Conservation (phyloP, 2,797 vertebrate species). For the Cossypha caffra region DNA sequence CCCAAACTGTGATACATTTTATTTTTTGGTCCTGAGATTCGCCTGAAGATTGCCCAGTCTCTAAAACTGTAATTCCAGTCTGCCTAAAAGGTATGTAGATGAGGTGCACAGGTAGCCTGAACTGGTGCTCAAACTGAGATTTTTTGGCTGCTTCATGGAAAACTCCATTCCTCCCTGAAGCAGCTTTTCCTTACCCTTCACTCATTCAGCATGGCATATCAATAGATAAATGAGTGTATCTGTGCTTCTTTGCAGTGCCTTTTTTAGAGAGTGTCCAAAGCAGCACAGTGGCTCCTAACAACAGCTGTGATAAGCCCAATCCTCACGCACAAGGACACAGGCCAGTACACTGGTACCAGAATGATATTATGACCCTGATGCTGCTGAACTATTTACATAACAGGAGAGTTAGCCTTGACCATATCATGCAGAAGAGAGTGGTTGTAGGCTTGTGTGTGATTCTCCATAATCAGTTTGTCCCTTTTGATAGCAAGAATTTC, state of each 20-base stretch:
- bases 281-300: not conserved
- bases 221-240: not conserved
- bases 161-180: not conserved
- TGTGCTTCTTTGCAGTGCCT: not conserved
- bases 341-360: not conserved
- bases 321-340: not conserved
- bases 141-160: not conserved
- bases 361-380: not conserved
- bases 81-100: not conserved
- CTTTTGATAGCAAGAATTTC: not conserved
- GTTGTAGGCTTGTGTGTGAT: not conserved
- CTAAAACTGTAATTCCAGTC: not conserved
- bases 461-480: not conserved
- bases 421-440: not conserved
- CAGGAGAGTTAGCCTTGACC: not conserved
- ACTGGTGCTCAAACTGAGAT: not conserved
- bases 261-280: not conserved
- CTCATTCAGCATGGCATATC: not conserved
- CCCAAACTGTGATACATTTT: not conserved
- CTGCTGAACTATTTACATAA: not conserved
- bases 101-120: not conserved
- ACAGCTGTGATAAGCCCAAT: not conserved
- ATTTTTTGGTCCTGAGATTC: not conserved
- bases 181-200: not conserved
- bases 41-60: not conserved